Base-by-base conservation (phyloP, 2,113 vertebrate genomes). In the Boleophthalmus pectinirostris region DNA sequence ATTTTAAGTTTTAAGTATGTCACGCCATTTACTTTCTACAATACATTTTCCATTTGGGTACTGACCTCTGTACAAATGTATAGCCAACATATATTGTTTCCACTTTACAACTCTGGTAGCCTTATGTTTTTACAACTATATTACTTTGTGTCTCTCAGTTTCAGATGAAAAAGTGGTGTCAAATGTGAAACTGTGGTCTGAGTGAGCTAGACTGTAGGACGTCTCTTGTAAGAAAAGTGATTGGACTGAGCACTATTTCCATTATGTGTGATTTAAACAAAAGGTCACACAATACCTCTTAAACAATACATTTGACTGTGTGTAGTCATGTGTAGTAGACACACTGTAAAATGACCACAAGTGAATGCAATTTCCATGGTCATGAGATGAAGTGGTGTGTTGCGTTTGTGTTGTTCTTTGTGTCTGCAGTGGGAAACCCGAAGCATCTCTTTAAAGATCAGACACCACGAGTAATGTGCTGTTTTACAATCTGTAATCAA, bases 361-460 rank as follows among this genome's bases (percentile, higher is more conserved):
- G 3, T 70, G 1, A 13, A 29, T 21, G 60, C 12, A 15, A 7
- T 3, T 47, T 0, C 4, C 33, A 21, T 15, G 21, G 3, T 12
- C 61, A 20, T 67, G 21, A 46, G 24, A 45, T 29, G 43, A 47
- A 49, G 38, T 2, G 10, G 38, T 43, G 38, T 9, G 38, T 10
- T 43, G 38, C 9, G 9, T 72, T 75, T 75, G 68, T 58, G 71
- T 63, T 8, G 70, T 29, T 29, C 2, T 29, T 29, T 29, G 29
- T 29, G n/a, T 29, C 11, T 71, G 33, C 1, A 12, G 58, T 25
- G 29, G 33, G 72, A 83, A 81, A 46, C 38, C 2, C 9, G 38
- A 43, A 43, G 9, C 7, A 10, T 43, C 38, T 11, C 38, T 43
- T 43, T 10, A 8, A 43, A 43, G 7, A 43, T 8, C 8, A 10